Base-by-base conservation (phyloP, 1,140 invertebrate species). In the Eulimnadia texana region DNA sequence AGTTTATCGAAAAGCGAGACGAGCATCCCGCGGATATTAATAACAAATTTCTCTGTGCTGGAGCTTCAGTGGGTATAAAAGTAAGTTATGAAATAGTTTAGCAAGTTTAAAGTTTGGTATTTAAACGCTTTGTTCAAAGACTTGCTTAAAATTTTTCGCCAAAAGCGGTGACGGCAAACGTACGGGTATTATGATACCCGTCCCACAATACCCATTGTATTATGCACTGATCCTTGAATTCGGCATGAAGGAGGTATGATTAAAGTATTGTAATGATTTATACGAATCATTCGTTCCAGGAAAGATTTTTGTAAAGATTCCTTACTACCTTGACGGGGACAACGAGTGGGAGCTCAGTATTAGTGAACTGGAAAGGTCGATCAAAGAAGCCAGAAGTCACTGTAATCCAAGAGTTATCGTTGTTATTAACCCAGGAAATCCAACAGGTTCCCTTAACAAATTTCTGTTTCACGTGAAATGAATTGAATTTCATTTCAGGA, bases 381-480 rank as follows among this genome's bases (percentile, higher is more conserved):
- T 85, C 13, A 71, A 75, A 1, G 87, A 91, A 66, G 81, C 84
- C 0, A 80, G 78, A 65, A 75, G 77, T 27, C 66, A 71, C 0
- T 86, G 83, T 71, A 80, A 84, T 67, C 90, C 92, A 0, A 78
- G 90, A 53, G 93, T 85, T 0, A 76, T 99, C 53, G 92, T 95
- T 22, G 83, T 99, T 50, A 99, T 99, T 66, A 99, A 99, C 77
- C 96, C 96, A 1, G 96, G 96, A 27, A 99, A 99, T 76, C 95
- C 95, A 3, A 98, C 95, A 42, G 33, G 79, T 42, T 9, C 33
- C 16, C 33, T 42, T 42, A 42, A 42, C 6, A 42, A 6, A 42
- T 42, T 42, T 16, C 33, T 42, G 16, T 42, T 42, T 42, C 94
- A 93, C 67, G 50, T 60, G 42, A 50, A 53, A 16, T 6, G 33